These are phyloP conservation scores for Lottia scabra DNA, from an alignment of 2,888 invertebrate species.

Conservation along the genomic window DNA sequence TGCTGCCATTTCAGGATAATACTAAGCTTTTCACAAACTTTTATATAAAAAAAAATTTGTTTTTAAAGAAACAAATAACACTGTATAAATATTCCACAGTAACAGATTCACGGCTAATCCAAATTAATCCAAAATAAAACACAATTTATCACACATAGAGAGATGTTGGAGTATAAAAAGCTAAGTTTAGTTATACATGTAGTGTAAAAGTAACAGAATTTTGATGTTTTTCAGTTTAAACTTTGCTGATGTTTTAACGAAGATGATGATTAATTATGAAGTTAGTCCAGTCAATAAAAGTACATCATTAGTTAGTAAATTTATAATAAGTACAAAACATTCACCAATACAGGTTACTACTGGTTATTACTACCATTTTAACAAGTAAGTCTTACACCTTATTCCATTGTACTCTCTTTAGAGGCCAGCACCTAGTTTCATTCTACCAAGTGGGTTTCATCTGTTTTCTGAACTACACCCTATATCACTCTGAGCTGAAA, in stretches of 20 bases:
- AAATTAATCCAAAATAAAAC: too few relatives aligned
- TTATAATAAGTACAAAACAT: not conserved
- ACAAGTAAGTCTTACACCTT: slow-evolving; percentile 17
- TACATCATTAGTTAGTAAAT: slow-evolving; percentile 8
- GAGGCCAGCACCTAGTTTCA: slow-evolving; percentile 20
- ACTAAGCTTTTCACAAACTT: too few relatives aligned
- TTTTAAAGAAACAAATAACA: too few relatives aligned
- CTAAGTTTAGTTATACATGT: too few relatives aligned
- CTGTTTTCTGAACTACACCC: too few relatives aligned
- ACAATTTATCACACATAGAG: too few relatives aligned
- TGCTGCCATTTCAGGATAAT: too few relatives aligned
- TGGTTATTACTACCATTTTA: slow-evolving; percentile 23
- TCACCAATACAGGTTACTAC: not conserved
- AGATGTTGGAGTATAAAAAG: too few relatives aligned
- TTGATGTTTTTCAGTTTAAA: slow-evolving; percentile 15
- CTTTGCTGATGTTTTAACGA: slow-evolving; percentile 12
- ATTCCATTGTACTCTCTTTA: not conserved
- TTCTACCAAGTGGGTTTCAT: slow-evolving; percentile 23
- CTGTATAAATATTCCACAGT: too few relatives aligned
- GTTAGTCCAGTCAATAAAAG: not conserved
- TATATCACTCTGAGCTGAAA: not conserved
- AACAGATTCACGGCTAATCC: too few relatives aligned
- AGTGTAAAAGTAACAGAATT: too few relatives aligned
- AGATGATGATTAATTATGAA: slow-evolving; percentile 10
- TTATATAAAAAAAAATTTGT: too few relatives aligned